Conservation (phyloP, 1,140 invertebrate species). For the Nebria ingens region DNA sequence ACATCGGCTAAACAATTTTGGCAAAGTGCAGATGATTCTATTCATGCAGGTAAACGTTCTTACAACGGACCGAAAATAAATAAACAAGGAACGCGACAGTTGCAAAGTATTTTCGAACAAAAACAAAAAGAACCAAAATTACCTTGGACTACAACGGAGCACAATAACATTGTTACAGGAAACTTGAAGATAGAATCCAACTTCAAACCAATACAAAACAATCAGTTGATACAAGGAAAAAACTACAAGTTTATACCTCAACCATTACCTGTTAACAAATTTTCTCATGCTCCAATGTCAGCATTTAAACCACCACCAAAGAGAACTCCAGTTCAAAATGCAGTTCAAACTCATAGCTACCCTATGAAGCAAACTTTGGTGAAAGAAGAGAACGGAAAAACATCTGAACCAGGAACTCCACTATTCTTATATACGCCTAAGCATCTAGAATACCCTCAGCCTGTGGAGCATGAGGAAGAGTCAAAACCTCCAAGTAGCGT, state of each 20-base stretch:
- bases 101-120: slow-evolving; percentile 33
- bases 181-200: slow-evolving; percentile 35
- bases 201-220: slow-evolving; percentile 18
- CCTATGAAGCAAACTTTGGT: neutral
- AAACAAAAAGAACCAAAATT: slow-evolving; percentile 32
- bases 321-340: slow-evolving; percentile 14
- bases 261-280: slow-evolving; percentile 51
- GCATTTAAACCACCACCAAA: slow-evolving; percentile 48
- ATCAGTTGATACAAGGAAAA: slow-evolving; percentile 19
- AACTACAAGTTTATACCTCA: slow-evolving; percentile 35
- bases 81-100: slow-evolving; percentile 30
- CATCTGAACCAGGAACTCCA: slow-evolving; percentile 13
- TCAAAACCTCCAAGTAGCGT: slow-evolving; percentile 11
- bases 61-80: slow-evolving; percentile 32
- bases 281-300: slow-evolving; percentile 59
- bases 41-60: slow-evolving; percentile 17
- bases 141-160: slow-evolving; percentile 32
- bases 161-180: slow-evolving; percentile 31
- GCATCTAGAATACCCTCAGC: slow-evolving; percentile 16
- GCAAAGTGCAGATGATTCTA: slow-evolving; percentile 41
- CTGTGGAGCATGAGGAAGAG: slow-evolving; percentile 7
- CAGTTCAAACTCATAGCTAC: neutral
- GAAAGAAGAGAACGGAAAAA: neutral
- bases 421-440: slow-evolving; percentile 31
- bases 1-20: slow-evolving; percentile 44